phyloP scores from a whole-genome alignment of 2,797 vertebrate genomes.

The Gouania willdenowi region DNA sequence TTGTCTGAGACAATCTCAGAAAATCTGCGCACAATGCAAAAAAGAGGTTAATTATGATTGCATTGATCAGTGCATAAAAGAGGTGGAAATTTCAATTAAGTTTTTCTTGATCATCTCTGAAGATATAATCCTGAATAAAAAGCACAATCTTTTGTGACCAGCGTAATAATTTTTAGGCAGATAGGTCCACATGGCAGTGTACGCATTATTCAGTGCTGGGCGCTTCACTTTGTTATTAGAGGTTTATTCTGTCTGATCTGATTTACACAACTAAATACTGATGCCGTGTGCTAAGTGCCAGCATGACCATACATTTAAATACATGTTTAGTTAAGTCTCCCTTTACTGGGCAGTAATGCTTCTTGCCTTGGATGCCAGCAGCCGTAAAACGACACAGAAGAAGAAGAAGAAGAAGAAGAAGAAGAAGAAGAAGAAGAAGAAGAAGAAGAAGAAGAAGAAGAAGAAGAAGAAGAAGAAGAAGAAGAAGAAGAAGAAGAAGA shows the following conservation, averaged over 20 bases:
- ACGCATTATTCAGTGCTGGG: constrained; percentile 2
- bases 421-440: no score
- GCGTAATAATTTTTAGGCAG: constrained; percentile 54
- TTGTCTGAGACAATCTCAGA: no score
- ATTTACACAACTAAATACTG: constrained; percentile 58
- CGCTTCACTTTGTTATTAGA: constrained; percentile 33
- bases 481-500: no score
- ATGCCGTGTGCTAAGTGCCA: constrained; percentile 33
- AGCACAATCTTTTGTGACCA: constrained; percentile 63
- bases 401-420: no score
- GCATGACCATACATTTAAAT: constrained; percentile 61
- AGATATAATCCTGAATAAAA: constrained; percentile 65
- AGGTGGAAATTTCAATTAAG: constrained; percentile 67
- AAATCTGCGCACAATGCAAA: constrained; percentile 13
- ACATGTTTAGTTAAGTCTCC: no score
- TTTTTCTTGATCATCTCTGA: constrained; percentile 56
- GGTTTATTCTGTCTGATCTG: constrained; percentile 60
- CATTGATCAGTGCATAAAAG: constrained; percentile 61
- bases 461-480: no score
- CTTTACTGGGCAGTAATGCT: no score
- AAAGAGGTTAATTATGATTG: constrained; percentile 41
- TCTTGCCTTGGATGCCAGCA: no score
- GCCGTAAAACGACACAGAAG: no score
- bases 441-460: no score
- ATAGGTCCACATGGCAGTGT: constrained; percentile 27